Evolutionary conservation across 1,140 invertebrate genomes (phyloP).

Genomic region (Apis dorsata): DNA sequence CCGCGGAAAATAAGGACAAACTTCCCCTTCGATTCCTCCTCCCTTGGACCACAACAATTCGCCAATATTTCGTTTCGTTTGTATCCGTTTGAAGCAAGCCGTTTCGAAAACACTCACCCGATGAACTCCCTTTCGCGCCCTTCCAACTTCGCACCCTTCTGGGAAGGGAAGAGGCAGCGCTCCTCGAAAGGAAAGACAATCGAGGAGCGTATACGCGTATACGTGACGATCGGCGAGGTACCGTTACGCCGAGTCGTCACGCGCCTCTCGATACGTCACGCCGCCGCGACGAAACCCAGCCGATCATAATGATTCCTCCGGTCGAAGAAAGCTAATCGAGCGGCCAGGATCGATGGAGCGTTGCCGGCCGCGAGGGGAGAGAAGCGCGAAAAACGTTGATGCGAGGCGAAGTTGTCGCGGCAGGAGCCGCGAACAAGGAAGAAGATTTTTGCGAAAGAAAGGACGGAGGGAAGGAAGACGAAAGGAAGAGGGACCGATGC

Average conservation of each 20-base stretch:
- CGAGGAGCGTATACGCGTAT: conserved; percentile 19
- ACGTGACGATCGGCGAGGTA: conserved; percentile 53
- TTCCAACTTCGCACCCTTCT: conserved; percentile 14
- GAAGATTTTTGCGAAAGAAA: too few species aligned
- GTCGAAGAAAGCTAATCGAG: too few species aligned
- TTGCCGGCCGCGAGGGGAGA: too few species aligned
- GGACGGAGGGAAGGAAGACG: too few species aligned
- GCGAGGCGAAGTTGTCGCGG: too few species aligned
- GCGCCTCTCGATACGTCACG: conserved; percentile 44
- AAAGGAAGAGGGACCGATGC: too few species aligned
- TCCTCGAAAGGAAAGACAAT: conserved; percentile 51
- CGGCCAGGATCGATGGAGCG: too few species aligned
- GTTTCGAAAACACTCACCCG: neutral
- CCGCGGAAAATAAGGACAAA: neutral
- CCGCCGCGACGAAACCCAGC: conserved; percentile 37
- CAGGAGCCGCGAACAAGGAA: too few species aligned
- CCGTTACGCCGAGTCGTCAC: conserved; percentile 60
- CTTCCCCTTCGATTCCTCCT: neutral
- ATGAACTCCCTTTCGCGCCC: neutral
- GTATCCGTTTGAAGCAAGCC: neutral
- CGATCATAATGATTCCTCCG: conserved; percentile 22
- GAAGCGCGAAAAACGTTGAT: too few species aligned
- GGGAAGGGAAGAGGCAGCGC: conserved; percentile 25
- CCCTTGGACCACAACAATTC: too few species aligned
- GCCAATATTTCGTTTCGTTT: too few species aligned